These are phyloP conservation scores for Octomys mimax DNA, from an alignment of 2,797 vertebrate genomes.

Conservation along the genomic window DNA sequence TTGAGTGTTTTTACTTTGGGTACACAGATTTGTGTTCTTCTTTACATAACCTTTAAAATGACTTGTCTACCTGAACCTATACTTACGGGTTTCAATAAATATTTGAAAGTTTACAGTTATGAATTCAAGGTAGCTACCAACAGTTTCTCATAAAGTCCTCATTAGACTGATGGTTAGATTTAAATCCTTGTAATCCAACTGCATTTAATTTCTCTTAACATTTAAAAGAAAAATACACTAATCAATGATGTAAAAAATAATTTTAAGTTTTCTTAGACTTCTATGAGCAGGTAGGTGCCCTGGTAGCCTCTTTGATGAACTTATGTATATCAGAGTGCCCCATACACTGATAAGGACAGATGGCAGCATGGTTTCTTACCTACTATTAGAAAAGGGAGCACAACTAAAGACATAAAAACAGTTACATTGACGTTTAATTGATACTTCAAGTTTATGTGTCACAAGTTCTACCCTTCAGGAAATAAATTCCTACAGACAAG, in stretches of 20 bases:
- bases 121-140: not conserved
- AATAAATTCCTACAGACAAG: slow-evolving; percentile 28
- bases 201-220: not conserved
- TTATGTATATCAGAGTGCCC: not conserved
- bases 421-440: not conserved
- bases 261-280: slow-evolving; percentile 2
- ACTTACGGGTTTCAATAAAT: slow-evolving; percentile 27
- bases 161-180: not conserved
- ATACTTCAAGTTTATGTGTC: not conserved
- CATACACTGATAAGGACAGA: not conserved
- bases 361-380: not conserved
- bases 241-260: not conserved
- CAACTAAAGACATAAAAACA: not conserved
- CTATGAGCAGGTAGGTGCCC: not conserved
- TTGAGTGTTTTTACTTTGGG: not conserved
- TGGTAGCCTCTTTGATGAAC: not conserved
- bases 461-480: not conserved
- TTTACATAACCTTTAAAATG: slow-evolving; percentile 39
- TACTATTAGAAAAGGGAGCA: slow-evolving; percentile 40
- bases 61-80: not conserved
- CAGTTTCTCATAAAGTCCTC: not conserved
- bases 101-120: slow-evolving; percentile 22
- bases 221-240: slow-evolving; percentile 31
- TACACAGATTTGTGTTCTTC: not conserved
- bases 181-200: slow-evolving; percentile 9